These are phyloP conservation scores for Phaethon lepturus DNA, from an alignment of 2,113 vertebrate genomes.

Conservation along the genomic window DNA sequence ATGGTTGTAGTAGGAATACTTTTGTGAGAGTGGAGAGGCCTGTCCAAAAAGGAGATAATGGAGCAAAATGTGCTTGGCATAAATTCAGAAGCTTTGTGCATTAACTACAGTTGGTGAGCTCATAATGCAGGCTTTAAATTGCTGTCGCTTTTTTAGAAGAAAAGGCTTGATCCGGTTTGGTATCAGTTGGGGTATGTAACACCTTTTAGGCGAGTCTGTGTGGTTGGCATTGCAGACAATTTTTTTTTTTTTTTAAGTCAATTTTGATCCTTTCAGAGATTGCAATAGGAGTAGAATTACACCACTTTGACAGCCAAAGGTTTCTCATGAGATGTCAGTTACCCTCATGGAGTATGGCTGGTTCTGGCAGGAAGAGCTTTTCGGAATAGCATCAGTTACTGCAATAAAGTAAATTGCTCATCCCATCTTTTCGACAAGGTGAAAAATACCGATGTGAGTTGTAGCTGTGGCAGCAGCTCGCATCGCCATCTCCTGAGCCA, in stretches of 20 bases:
- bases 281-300: constrained; percentile 12
- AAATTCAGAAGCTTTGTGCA: not conserved
- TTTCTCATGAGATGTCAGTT: not conserved
- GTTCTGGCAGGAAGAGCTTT: constrained; percentile 24
- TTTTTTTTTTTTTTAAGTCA: not conserved
- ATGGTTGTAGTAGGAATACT: not conserved
- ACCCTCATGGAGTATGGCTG: not conserved
- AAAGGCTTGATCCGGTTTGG: not conserved
- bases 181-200: not conserved
- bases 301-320: not conserved
- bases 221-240: not conserved
- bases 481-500: not conserved
- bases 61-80: not conserved
- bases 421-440: not conserved
- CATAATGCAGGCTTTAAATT: not conserved
- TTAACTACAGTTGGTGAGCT: not conserved
- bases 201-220: not conserved
- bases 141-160: not conserved
- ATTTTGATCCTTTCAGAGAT: constrained; percentile 14
- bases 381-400: not conserved
- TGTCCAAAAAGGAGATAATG: not conserved
- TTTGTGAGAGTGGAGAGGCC: not conserved
- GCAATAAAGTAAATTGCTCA: constrained; percentile 27
- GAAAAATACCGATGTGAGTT: not conserved
- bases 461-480: not conserved